Percentiles rank a stretch among this genome's conserved stretches.
These are phyloP conservation scores for Pampus argenteus DNA, from an alignment of 2,797 vertebrate genomes.

Conservation along the genomic window DNA sequence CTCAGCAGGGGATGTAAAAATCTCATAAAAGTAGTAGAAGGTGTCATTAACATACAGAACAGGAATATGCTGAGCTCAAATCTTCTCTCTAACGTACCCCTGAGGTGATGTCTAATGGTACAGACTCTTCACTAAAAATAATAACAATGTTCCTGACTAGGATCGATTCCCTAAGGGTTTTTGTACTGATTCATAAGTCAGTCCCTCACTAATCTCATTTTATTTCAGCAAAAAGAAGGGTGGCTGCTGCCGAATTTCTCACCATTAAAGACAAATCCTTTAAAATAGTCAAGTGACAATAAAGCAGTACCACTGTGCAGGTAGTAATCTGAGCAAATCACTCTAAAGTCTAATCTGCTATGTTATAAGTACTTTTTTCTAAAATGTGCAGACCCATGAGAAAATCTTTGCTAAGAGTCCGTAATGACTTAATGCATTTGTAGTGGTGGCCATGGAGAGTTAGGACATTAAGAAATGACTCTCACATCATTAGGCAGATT, in stretches of 20 bases:
- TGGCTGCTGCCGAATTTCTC: constrained; percentile 31
- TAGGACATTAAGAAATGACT: constrained; percentile 61
- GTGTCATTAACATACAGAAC: constrained; percentile 54
- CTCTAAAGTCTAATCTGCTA: constrained; percentile 33
- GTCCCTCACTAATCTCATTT: constrained; percentile 45
- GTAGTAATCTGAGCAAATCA: constrained; percentile 30
- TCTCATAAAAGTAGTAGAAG: constrained; percentile 49
- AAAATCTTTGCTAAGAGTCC: constrained; percentile 48
- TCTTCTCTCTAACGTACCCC: constrained; percentile 39
- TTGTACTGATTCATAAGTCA: constrained; percentile 34
- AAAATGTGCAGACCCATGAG: constrained; percentile 48
- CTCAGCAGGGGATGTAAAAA: constrained; percentile 39
- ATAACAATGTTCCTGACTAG: constrained; percentile 30
- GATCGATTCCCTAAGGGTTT: constrained; percentile 36
- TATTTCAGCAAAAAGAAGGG: constrained; percentile 37
- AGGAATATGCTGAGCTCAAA: constrained; percentile 44
- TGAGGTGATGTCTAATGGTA: constrained; percentile 59
- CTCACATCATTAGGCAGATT: constrained; percentile 65
- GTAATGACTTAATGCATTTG: constrained; percentile 73
- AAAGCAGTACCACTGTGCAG: constrained; percentile 4
- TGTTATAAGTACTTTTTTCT: constrained; percentile 29
- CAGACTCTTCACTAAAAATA: constrained; percentile 44
- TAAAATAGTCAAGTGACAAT: constrained; percentile 31
- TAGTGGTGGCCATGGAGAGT: constrained; percentile 55
- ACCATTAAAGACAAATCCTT: constrained; percentile 46